A percentile compares a stretch with the other conserved stretches of the same genome.
phyloP scores from a whole-genome alignment of 2,113 vertebrate species.

The Trogon melanurus region DNA sequence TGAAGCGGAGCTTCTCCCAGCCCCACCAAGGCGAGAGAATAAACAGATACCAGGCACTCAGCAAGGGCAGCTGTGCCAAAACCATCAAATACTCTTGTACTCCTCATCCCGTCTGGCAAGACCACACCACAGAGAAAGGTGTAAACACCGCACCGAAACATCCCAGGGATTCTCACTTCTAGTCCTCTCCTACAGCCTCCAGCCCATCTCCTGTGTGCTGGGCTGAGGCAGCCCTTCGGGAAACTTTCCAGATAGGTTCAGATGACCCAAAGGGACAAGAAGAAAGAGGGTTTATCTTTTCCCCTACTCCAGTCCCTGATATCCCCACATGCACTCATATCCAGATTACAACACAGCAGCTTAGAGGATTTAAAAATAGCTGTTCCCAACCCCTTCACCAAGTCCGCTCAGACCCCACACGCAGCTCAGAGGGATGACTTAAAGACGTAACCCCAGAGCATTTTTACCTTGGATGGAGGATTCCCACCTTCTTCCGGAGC shows the following conservation, averaged over 20 bases:
- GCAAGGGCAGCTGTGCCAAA: constrained; percentile 29
- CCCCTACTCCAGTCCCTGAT: background rate
- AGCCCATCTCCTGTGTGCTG: background rate
- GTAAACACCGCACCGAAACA: background rate
- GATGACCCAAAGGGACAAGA: background rate
- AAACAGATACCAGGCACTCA: background rate
- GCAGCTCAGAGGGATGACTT: background rate
- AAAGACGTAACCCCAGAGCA: background rate
- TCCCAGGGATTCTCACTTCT: background rate
- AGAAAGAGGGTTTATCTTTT: background rate
- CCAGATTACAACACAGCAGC: background rate
- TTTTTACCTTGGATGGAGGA: constrained; percentile 70
- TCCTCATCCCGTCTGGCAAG: background rate
- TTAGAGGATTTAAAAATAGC: background rate
- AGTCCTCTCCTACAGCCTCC: background rate
- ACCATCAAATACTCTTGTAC: background rate
- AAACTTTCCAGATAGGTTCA: background rate
- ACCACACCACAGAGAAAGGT: background rate
- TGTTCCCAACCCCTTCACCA: background rate
- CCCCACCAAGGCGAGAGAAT: background rate
- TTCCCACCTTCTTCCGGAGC: constrained; percentile 74
- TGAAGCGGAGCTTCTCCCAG: background rate
- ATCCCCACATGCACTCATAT: background rate
- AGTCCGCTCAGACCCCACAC: background rate
- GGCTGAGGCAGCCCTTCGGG: background rate